phyloP scores from a whole-genome alignment of 2,888 invertebrate species.

The Pyrocoelia pectoralis region DNA sequence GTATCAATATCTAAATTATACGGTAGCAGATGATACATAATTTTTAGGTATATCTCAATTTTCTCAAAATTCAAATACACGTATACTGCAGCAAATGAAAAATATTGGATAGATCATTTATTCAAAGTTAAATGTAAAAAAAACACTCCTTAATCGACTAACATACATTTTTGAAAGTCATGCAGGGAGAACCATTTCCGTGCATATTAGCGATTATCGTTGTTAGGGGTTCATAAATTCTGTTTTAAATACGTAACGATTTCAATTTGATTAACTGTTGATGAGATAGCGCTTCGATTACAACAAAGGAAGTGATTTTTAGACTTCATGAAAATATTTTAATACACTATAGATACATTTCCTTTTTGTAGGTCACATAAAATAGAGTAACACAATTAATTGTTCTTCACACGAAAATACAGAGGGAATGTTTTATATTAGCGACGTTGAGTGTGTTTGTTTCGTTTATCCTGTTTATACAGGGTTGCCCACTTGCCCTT shows the following conservation, averaged over 20 bases:
- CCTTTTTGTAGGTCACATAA: too few species aligned
- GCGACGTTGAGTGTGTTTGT: too few species aligned
- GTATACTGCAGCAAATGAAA: neutral
- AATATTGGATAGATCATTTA: neutral
- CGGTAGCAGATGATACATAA: neutral
- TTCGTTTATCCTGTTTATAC: too few species aligned
- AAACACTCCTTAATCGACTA: too few species aligned
- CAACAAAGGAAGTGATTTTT: neutral
- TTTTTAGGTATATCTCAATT: neutral
- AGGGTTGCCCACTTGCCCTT: too few species aligned
- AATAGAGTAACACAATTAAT: too few species aligned
- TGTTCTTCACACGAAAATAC: too few species aligned
- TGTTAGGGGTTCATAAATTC: neutral
- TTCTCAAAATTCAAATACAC: neutral
- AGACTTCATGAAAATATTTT: neutral
- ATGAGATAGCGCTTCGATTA: neutral
- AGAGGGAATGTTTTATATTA: too few species aligned
- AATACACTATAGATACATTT: neutral
- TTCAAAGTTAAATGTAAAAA: too few species aligned
- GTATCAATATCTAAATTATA: neutral
- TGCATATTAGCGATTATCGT: too few species aligned
- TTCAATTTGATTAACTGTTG: neutral
- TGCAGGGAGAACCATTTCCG: neutral
- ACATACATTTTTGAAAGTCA: too few species aligned
- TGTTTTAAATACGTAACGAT: neutral